phyloP scores from a whole-genome alignment of 2,888 invertebrate genomes.

The Prenolepis imparis region DNA sequence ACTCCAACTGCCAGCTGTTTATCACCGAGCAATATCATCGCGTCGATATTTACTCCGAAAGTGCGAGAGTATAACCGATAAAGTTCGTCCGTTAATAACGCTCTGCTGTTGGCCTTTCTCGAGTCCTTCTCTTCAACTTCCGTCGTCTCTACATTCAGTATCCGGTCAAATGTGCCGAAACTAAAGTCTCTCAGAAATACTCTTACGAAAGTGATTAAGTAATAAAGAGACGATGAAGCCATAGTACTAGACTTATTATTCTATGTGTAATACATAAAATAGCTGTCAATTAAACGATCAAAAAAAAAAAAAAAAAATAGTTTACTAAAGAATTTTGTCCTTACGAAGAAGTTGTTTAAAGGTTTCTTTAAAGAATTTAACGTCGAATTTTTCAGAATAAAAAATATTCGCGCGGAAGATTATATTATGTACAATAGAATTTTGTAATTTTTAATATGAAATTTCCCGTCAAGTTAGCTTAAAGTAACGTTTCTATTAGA shows the following conservation, averaged over 20 bases:
- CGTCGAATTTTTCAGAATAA: not conserved
- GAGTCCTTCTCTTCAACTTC: conserved; percentile 47
- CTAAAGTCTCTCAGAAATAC: conserved; percentile 19
- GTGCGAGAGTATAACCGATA: conserved; percentile 68
- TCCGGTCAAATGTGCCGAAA: conserved; percentile 39
- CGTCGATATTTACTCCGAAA: conserved; percentile 65
- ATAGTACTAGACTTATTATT: conserved; percentile 14
- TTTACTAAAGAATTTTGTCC: not conserved
- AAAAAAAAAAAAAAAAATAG: not conserved
- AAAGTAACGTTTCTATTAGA: conserved; percentile 34
- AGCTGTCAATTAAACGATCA: not conserved
- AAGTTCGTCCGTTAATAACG: conserved; percentile 74
- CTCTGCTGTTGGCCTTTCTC: conserved; percentile 48
- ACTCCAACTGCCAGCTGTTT: conserved; percentile 62
- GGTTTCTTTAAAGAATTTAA: not conserved
- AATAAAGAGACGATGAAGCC: conserved; percentile 19
- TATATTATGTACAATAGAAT: not conserved
- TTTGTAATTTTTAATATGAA: conserved; percentile 7
- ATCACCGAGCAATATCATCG: conserved; percentile 71
- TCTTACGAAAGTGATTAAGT: conserved; percentile 21
- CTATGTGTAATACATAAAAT: not conserved
- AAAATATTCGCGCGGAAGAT: not conserved
- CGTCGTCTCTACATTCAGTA: conserved; percentile 12
- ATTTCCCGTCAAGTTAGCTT: not conserved
- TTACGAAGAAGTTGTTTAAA: not conserved